Percentiles rank a stretch among this genome's conserved stretches.
Conservation (phyloP, 23 tunicate genomes). For the Trididemnum miniatum region DNA sequence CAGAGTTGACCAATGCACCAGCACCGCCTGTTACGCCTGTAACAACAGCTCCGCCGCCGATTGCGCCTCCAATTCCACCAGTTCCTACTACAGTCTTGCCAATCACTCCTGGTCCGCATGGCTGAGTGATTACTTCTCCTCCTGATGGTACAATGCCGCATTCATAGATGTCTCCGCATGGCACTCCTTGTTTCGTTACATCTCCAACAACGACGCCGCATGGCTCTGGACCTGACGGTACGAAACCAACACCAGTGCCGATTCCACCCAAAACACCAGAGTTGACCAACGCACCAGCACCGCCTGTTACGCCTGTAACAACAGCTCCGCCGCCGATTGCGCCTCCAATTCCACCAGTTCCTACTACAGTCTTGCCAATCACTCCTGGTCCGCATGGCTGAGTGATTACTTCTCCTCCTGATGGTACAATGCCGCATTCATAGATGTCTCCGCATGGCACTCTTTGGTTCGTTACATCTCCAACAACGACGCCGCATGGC, state of each 20-base stretch:
- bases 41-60: neutral
- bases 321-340: constrained; percentile 15
- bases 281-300: neutral
- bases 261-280: neutral
- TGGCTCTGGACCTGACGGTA: neutral
- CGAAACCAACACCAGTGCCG: constrained; percentile 2
- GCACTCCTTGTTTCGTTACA: neutral
- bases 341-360: constrained; percentile 12
- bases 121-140: neutral
- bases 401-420: neutral
- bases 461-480: neutral
- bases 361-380: neutral
- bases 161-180: neutral
- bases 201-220: neutral
- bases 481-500: constrained; percentile 2
- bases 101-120: constrained; percentile 12
- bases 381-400: constrained; percentile 16
- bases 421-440: neutral
- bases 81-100: neutral
- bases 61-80: constrained; percentile 12
- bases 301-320: constrained; percentile 25
- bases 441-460: constrained; percentile 1
- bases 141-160: constrained; percentile 1
- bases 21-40: constrained; percentile 16
- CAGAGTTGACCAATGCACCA: neutral